Percentiles rank a stretch among this genome's conserved stretches.
These are phyloP conservation scores for Myiothlypis chrysogaster DNA, from an alignment of 2,797 vertebrate species.

Conservation along the genomic window DNA sequence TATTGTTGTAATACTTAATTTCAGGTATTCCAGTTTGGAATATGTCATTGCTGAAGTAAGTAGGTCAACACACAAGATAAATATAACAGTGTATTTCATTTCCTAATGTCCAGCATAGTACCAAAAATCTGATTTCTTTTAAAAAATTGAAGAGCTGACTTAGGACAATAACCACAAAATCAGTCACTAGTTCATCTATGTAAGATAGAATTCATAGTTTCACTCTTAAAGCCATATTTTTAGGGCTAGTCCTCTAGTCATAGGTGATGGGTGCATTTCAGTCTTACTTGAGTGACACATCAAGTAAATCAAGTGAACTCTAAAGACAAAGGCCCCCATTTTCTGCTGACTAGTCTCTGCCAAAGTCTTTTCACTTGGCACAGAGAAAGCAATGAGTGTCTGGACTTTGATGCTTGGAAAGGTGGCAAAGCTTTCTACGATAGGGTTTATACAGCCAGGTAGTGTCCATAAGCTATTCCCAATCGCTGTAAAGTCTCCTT, in stretches of 20 bases:
- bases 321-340: not conserved
- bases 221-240: not conserved
- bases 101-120: not conserved
- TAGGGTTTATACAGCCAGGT: not conserved
- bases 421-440: not conserved
- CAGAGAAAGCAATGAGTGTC: not conserved
- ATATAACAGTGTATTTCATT: not conserved
- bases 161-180: not conserved
- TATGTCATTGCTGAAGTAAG: not conserved
- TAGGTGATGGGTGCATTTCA: not conserved
- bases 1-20: not conserved
- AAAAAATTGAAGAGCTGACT: not conserved
- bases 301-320: not conserved
- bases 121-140: not conserved
- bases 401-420: not conserved
- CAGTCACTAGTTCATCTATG: not conserved
- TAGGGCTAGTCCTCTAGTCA: not conserved
- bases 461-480: not conserved
- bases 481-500: not conserved
- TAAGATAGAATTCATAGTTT: not conserved
- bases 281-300: not conserved
- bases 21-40: not conserved
- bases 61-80: not conserved
- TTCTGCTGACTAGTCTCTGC: not conserved
- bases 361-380: not conserved